phyloP scores from a whole-genome alignment of 2,113 vertebrate genomes.

The Phyllopteryx taeniolatus region DNA sequence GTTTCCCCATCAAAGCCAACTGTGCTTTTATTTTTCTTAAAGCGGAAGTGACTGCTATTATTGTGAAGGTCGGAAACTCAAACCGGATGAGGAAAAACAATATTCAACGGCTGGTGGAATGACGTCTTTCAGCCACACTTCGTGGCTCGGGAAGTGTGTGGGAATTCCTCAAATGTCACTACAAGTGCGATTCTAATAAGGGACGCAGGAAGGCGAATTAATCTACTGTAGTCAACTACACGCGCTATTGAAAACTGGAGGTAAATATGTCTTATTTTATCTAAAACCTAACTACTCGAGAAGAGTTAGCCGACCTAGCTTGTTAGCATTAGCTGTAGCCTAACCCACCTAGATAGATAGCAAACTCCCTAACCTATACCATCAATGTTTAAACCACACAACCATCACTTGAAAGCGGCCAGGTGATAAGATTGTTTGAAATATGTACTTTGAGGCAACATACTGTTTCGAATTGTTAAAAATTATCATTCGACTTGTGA shows the following conservation, averaged over 20 bases:
- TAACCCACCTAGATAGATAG: conserved; percentile 1
- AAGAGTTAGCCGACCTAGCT: conserved; percentile 4
- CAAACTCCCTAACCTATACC: conserved; percentile 17
- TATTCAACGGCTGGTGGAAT: not conserved
- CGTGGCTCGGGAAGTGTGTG: not conserved
- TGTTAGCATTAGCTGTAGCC: not conserved
- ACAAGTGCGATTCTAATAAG: not conserved
- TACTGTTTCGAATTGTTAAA: not conserved
- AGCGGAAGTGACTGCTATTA: conserved; percentile 24
- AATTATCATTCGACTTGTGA: not conserved
- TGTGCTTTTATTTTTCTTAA: not conserved
- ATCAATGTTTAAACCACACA: not conserved
- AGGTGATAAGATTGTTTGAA: not conserved
- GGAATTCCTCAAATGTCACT: not conserved
- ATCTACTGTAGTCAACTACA: not conserved
- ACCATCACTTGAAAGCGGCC: not conserved
- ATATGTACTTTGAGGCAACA: not conserved
- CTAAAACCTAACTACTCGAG: not conserved
- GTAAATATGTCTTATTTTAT: conserved; percentile 45
- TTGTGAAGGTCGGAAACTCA: conserved; percentile 34
- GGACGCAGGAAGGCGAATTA: not conserved
- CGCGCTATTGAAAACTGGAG: conserved; percentile 7
- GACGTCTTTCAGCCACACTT: not conserved
- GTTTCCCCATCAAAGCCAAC: not conserved
- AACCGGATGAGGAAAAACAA: not conserved